These are phyloP conservation scores for Tauraco erythrolophus DNA, from an alignment of 2,113 vertebrate genomes.

Conservation along the genomic window DNA sequence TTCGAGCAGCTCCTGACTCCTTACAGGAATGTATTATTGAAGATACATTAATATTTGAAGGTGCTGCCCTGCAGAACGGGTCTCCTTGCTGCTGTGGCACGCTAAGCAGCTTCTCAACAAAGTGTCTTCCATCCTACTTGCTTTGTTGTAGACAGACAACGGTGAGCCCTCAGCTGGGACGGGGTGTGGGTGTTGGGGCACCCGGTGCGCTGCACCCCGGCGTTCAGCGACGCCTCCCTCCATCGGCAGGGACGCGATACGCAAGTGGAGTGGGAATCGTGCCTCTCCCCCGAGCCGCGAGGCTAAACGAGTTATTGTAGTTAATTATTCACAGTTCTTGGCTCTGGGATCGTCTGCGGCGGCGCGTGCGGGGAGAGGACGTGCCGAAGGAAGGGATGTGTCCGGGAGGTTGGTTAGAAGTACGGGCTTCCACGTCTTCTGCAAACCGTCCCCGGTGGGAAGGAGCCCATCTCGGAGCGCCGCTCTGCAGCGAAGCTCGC, in stretches of 20 bases:
- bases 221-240: accelerated
- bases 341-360: background rate
- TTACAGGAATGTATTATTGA: background rate
- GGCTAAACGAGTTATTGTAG: background rate
- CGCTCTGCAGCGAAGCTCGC: background rate
- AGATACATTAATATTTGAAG: background rate
- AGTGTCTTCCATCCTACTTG: accelerated
- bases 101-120: background rate
- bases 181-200: too few species aligned
- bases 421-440: background rate
- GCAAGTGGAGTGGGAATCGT: background rate
- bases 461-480: background rate
- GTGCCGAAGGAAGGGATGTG: background rate
- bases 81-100: background rate
- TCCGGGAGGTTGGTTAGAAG: background rate
- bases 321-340: background rate
- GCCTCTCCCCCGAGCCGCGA: background rate
- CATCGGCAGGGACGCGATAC: accelerated
- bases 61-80: background rate
- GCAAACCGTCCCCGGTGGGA: background rate
- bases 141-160: accelerated
- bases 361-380: background rate
- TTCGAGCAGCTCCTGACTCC: background rate
- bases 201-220: accelerated
- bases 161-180: background rate